Conservation (phyloP, 2,797 vertebrate genomes). For the Pipistrellus pygmaeus region DNA sequence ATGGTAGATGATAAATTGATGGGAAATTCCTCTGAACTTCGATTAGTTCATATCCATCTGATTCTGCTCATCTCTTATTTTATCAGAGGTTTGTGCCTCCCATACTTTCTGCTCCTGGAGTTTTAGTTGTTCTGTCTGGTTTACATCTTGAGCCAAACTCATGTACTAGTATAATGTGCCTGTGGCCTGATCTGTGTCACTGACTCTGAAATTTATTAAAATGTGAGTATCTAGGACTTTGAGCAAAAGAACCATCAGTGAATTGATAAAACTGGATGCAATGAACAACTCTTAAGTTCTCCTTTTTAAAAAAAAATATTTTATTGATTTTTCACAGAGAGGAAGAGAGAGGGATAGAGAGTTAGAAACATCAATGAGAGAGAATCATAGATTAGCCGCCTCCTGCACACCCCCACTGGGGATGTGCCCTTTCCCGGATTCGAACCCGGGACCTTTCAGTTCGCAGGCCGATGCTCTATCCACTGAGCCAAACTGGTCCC, state of each 20-base stretch:
- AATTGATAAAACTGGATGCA: constrained; percentile 7
- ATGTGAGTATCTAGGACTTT: not conserved
- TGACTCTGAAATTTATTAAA: constrained; percentile 49
- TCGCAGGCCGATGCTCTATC: too few relatives aligned
- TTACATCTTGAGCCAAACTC: not conserved
- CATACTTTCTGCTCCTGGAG: not conserved
- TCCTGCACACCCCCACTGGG: too few relatives aligned
- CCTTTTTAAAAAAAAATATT: not conserved
- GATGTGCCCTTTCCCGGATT: too few relatives aligned
- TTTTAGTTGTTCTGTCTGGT: not conserved
- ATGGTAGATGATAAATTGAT: not conserved
- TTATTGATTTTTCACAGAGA: too few relatives aligned
- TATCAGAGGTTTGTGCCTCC: not conserved
- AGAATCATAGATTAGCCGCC: too few relatives aligned
- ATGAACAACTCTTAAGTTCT: constrained; percentile 3
- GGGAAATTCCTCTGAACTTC: not conserved
- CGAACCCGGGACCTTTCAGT: too few relatives aligned
- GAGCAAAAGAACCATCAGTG: constrained; percentile 49
- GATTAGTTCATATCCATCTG: not conserved
- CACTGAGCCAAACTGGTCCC: too few relatives aligned
- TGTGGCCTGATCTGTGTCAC: not conserved
- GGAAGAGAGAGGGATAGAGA: too few relatives aligned
- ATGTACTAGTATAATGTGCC: not conserved
- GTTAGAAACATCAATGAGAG: too few relatives aligned
- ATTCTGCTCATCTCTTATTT: constrained; percentile 3